Conservation (phyloP, 2,797 vertebrate species). For the Anolis apletophallus region DNA sequence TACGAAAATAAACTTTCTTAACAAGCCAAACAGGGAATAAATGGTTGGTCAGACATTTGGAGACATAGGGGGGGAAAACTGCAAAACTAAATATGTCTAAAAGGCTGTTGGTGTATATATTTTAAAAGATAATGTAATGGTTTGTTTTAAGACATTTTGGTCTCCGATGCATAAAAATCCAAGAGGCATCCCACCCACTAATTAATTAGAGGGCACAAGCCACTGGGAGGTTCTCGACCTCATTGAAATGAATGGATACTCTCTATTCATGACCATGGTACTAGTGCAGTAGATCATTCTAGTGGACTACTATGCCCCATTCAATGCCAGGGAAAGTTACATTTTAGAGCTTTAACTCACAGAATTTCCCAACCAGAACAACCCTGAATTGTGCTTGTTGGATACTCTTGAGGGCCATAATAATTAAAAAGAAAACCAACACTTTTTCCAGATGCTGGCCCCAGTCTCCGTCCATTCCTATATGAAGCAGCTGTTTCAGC, state of each 20-base stretch:
- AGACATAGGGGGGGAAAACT: background rate
- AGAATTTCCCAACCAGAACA: background rate
- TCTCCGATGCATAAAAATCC: background rate
- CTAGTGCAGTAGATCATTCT: background rate
- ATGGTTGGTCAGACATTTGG: constrained; percentile 43
- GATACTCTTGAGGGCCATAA: background rate
- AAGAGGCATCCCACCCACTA: background rate
- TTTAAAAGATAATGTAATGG: background rate
- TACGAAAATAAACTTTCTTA: background rate
- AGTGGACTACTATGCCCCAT: no score
- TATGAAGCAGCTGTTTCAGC: no score
- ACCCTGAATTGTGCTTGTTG: background rate
- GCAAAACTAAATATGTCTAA: background rate
- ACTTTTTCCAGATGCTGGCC: no score
- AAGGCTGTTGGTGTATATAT: constrained; percentile 2
- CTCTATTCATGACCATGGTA: no score
- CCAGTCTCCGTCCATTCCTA: no score
- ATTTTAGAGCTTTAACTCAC: background rate
- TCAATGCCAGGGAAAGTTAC: background rate
- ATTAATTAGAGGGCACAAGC: background rate
- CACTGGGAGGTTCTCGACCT: background rate
- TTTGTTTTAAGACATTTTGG: constrained; percentile 17
- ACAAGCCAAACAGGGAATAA: constrained; percentile 31
- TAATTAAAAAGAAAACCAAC: background rate
- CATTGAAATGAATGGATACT: background rate